Evolutionary conservation across 1,140 invertebrate genomes (phyloP).

Genomic region (Pseudomyrmex dendroicus): DNA sequence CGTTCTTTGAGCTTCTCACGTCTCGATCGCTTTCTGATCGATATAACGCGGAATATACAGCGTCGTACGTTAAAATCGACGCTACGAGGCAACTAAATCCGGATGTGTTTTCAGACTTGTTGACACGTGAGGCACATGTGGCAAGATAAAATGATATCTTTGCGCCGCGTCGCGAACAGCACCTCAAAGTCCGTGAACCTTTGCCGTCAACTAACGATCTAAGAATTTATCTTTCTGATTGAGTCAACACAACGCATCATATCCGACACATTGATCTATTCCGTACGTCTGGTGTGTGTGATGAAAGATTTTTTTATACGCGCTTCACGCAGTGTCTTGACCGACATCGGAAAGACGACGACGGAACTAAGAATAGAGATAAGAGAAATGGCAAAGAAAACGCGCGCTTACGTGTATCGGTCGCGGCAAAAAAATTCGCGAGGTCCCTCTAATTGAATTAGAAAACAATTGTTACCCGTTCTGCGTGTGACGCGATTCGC

Average conservation of each 20-base stretch:
- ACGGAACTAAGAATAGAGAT: slow-evolving; percentile 19
- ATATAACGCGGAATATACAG: background rate
- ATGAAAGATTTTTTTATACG: background rate
- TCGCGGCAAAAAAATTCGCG: slow-evolving; percentile 73
- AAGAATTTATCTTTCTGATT: slow-evolving; percentile 49
- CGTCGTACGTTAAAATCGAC: background rate
- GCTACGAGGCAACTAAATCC: background rate
- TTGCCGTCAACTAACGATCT: slow-evolving; percentile 30
- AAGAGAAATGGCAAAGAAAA: slow-evolving; percentile 24
- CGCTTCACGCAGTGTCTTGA: background rate
- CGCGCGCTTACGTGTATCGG: slow-evolving; percentile 20
- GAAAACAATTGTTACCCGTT: slow-evolving; percentile 77
- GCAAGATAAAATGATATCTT: slow-evolving; percentile 54
- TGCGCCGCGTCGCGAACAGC: slow-evolving; percentile 11
- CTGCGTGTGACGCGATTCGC: background rate
- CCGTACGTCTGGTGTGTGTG: background rate
- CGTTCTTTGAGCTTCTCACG: slow-evolving; percentile 67
- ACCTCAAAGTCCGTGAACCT: slow-evolving; percentile 41
- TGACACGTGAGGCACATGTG: slow-evolving; percentile 29
- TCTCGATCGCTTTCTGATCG: slow-evolving; percentile 53
- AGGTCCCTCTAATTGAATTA: slow-evolving; percentile 80
- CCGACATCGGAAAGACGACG: background rate
- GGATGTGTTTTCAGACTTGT: background rate
- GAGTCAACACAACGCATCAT: slow-evolving; percentile 20
- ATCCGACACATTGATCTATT: slow-evolving; percentile 17